Percentiles rank a stretch among this genome's conserved stretches.
Evolutionary conservation across 2,888 invertebrate species (phyloP).

Genomic region (Sturmia bella): DNA sequence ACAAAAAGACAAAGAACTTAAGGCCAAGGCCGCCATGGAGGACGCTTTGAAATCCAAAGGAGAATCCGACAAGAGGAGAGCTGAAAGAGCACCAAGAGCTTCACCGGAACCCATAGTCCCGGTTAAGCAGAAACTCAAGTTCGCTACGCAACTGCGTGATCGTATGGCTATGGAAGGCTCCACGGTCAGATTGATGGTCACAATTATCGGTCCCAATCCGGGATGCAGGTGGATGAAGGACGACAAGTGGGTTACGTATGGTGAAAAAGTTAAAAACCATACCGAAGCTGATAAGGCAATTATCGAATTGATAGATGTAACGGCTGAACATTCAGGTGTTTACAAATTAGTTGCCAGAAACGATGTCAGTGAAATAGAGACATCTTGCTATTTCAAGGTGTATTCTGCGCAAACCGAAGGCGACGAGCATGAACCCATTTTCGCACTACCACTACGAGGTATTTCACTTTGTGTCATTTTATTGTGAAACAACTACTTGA

Average conservation of each 20-base stretch:
- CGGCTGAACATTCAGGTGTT: slow-evolving; percentile 88
- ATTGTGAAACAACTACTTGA: slow-evolving; percentile 3
- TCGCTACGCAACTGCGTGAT: slow-evolving; percentile 90
- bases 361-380: slow-evolving; percentile 86
- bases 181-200: slow-evolving; percentile 89
- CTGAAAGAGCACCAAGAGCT: slow-evolving; percentile 73
- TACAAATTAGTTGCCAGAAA: slow-evolving; percentile 91
- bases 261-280: slow-evolving; percentile 84
- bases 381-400: slow-evolving; percentile 86
- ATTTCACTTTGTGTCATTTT: slow-evolving; percentile 71
- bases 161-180: slow-evolving; percentile 89
- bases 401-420: slow-evolving; percentile 80
- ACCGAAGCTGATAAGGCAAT: slow-evolving; percentile 88
- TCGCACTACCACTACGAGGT: slow-evolving; percentile 86
- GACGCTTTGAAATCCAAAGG: slow-evolving; percentile 80
- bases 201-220: slow-evolving; percentile 88
- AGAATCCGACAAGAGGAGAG: slow-evolving; percentile 79
- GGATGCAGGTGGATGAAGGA: slow-evolving; percentile 90
- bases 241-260: slow-evolving; percentile 84
- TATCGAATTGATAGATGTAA: slow-evolving; percentile 87
- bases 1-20: slow-evolving; percentile 78
- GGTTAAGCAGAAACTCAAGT: slow-evolving; percentile 82
- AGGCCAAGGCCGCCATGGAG: slow-evolving; percentile 79
- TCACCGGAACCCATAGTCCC: slow-evolving; percentile 78
- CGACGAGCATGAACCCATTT: slow-evolving; percentile 81